Conservation (phyloP, 2,888 invertebrate species). For the Aproaerema taeniolella region DNA sequence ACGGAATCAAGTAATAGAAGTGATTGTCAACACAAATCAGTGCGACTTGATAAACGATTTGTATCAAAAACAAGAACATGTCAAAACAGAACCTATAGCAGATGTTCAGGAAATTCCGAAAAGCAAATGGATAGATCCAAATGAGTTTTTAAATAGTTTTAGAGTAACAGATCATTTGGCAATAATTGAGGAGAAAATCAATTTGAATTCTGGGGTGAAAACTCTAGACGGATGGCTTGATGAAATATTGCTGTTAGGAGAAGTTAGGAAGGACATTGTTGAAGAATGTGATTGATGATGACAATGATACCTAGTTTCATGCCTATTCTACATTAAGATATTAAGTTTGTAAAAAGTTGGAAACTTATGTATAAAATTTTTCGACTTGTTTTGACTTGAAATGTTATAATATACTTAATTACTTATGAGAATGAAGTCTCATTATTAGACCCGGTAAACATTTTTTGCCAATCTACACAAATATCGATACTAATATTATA, state of each 20-base stretch:
- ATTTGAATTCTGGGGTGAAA: slow-evolving; percentile 76
- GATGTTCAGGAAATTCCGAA: neutral
- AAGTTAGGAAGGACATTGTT: neutral
- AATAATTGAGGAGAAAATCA: slow-evolving; percentile 70
- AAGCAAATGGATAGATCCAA: slow-evolving; percentile 25
- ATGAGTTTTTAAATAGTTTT: slow-evolving; percentile 35
- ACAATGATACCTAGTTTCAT: too few species aligned
- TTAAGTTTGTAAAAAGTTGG: too few species aligned
- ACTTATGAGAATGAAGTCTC: too few species aligned
- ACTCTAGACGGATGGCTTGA: slow-evolving; percentile 52
- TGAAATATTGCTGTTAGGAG: slow-evolving; percentile 20
- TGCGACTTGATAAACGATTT: slow-evolving; percentile 72
- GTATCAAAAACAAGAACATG: slow-evolving; percentile 45
- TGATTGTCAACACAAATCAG: slow-evolving; percentile 75
- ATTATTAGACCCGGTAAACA: too few species aligned
- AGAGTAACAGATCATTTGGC: slow-evolving; percentile 65
- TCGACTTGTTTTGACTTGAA: too few species aligned
- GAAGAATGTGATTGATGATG: neutral
- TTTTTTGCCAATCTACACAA: too few species aligned
- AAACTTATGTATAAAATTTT: too few species aligned
- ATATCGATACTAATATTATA: too few species aligned
- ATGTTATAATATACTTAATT: too few species aligned
- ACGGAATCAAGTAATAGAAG: slow-evolving; percentile 71
- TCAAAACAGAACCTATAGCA: slow-evolving; percentile 11
- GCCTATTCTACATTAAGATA: too few species aligned